Evolutionary conservation across 2,888 invertebrate genomes (phyloP), one percentile per base, ranked within the genome.

Genomic region (Epinotia ramella): DNA sequence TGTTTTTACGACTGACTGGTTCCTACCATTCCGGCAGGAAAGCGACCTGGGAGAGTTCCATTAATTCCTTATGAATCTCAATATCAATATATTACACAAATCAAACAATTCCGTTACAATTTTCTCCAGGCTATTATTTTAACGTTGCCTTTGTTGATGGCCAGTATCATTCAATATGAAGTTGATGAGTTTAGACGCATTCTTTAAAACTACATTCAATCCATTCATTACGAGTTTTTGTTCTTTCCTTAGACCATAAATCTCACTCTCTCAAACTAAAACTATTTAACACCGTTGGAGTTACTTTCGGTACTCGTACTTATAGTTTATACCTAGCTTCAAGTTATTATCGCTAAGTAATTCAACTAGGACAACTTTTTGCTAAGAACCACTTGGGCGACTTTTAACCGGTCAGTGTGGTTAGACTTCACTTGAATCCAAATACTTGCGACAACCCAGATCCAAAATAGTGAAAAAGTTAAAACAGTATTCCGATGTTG

Each of bases 291-390:
- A 18, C 18, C 5, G 24, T 40, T 67, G 13, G 7, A 67, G 40
- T 73, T 64, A 49, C 28, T 69, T 56, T 63, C 57, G 28, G 87
- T 88, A 87, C 86, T 84, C 88, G 90, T 92, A 89, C n/a, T 53
- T 53, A 2, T 53, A 91, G 40, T 92, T 89, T 89, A 89, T 86
- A 86, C 77, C 78, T 80, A 80, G 75, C 76, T 77, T 76, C 80
- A 73, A 84, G 85, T 85, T 88, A 84, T 83, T 84, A 84, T 88
- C 87, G 84, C 83, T 88, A 86, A 83, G 84, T 87, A 89, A 88
- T 86, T 82, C 81, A 79, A 82, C 80, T 79, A 79, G 82, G 80
- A 77, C 87, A 86, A 88, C 88, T 91, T 91, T 91, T 91, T 91
- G 88, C 86, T 78, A 28, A 74, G 72, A 81, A 79, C 82, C 81